phyloP scores from a whole-genome alignment of 2,888 invertebrate species.

The Bimastos eiseni region DNA sequence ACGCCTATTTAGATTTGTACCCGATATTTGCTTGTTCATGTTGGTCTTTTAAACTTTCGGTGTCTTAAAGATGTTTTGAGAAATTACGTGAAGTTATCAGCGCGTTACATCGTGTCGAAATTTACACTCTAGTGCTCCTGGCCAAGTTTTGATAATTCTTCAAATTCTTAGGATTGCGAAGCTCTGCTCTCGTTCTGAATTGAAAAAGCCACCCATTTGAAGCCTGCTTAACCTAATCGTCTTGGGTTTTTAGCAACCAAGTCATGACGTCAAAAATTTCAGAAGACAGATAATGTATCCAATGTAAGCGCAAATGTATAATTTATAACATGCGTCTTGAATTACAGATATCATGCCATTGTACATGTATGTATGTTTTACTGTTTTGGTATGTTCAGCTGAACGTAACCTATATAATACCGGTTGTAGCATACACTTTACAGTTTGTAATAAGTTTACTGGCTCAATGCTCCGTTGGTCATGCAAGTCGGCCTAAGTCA shows the following conservation, averaged over 20 bases:
- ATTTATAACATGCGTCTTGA: too few species aligned
- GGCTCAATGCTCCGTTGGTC: constrained; percentile 97
- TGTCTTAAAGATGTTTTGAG: neutral
- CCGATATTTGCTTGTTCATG: neutral
- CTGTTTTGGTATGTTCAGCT: neutral
- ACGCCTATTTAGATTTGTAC: neutral
- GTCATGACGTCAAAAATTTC: neutral
- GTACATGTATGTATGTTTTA: neutral
- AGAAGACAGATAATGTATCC: neutral
- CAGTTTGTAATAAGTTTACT: constrained; percentile 65
- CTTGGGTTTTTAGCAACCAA: neutral
- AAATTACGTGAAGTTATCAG: neutral
- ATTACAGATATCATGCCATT: neutral
- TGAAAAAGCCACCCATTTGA: neutral
- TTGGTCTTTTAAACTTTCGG: neutral
- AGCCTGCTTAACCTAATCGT: neutral
- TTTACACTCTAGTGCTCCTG: neutral
- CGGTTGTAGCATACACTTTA: too few species aligned
- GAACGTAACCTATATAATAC: too few species aligned
- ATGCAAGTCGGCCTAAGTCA: constrained; percentile 97
- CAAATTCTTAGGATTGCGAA: neutral
- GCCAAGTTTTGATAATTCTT: neutral
- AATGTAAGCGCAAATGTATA: neutral
- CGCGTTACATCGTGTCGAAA: neutral
- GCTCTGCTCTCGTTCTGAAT: neutral